Conservation (phyloP, 2,113 vertebrate genomes). For the Heliornis fulica region DNA sequence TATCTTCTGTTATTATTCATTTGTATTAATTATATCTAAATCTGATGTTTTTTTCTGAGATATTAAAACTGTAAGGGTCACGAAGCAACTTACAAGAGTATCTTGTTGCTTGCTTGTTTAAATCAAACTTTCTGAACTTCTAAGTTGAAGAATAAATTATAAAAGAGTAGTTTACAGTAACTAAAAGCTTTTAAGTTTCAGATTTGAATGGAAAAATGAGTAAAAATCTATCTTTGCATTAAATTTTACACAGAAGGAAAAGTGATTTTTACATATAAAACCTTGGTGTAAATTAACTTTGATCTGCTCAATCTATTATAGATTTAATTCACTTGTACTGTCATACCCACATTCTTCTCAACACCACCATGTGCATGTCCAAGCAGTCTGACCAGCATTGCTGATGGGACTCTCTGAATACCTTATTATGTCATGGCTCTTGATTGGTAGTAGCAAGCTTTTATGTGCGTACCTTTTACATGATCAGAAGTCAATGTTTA, state of each 20-base stretch:
- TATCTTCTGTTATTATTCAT: neutral
- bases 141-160: neutral
- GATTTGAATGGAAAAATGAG: neutral
- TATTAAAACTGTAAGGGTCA: neutral
- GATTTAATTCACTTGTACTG: neutral
- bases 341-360: neutral
- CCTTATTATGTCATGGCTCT: neutral
- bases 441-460: neutral
- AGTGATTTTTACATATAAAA: neutral
- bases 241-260: neutral
- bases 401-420: neutral
- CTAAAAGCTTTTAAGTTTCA: neutral
- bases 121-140: neutral
- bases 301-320: neutral
- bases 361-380: rapidly evolving
- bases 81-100: neutral
- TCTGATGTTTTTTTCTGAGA: neutral
- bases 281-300: neutral
- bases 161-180: neutral
- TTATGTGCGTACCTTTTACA: neutral
- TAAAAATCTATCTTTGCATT: neutral
- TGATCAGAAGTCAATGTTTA: neutral
- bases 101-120: neutral
- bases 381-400: neutral
- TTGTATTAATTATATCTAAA: neutral